Evolutionary conservation across 2,113 vertebrate genomes (phyloP).

Genomic region (Pseudopodoces humilis): DNA sequence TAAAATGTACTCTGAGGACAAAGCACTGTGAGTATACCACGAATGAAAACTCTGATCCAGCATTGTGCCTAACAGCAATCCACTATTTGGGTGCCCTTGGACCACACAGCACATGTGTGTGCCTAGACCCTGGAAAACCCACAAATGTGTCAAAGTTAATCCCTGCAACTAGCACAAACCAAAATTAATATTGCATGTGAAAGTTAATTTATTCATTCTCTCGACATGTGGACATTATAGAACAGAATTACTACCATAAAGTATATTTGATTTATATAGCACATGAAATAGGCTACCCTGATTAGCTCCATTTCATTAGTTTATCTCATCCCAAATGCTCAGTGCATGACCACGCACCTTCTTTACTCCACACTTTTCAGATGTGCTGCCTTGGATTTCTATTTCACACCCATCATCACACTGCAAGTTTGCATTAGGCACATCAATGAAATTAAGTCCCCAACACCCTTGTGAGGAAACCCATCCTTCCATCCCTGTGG

Average conservation of each 20-base stretch:
- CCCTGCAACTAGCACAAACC: background rate
- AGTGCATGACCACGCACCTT: background rate
- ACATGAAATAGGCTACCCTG: background rate
- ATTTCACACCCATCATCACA: background rate
- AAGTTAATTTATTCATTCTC: background rate
- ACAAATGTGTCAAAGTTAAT: background rate
- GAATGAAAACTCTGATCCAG: background rate
- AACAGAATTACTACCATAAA: background rate
- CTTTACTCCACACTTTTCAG: background rate
- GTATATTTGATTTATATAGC: background rate
- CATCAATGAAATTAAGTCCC: background rate
- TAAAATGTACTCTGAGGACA: background rate
- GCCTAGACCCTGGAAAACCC: background rate
- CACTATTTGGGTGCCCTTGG: accelerated
- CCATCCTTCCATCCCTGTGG: background rate
- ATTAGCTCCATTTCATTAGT: background rate
- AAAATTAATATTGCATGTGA: background rate
- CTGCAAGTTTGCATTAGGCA: background rate
- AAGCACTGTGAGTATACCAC: background rate
- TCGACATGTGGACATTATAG: background rate
- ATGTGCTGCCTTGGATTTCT: background rate
- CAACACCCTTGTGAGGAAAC: background rate
- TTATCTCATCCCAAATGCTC: background rate
- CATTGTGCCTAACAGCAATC: background rate
- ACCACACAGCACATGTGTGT: background rate